phyloP scores from a whole-genome alignment of 2,888 invertebrate species.

The Patella caerulea region DNA sequence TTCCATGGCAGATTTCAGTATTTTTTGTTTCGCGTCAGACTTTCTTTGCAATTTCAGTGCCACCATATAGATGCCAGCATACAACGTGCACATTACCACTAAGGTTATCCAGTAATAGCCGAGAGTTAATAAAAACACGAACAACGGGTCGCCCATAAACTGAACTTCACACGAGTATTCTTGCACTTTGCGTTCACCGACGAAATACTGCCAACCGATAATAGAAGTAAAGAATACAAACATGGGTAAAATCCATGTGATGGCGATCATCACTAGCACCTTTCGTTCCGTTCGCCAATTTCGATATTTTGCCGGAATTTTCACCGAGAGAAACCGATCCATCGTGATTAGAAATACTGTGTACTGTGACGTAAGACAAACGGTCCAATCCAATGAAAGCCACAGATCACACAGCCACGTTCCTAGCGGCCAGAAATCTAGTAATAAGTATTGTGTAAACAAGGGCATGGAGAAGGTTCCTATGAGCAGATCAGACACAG shows the following conservation, averaged over 20 bases:
- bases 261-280: constrained; percentile 92
- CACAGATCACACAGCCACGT: constrained; percentile 96
- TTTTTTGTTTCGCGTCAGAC: constrained; percentile 94
- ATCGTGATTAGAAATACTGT: constrained; percentile 98
- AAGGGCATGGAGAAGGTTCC: constrained; percentile 99
- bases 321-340: constrained; percentile 98
- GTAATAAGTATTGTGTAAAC: constrained; percentile 96
- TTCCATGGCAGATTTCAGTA: constrained; percentile 72
- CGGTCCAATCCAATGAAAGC: constrained; percentile 99
- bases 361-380: constrained; percentile 98
- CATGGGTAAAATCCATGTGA: constrained; percentile 97
- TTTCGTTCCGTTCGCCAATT: constrained; percentile 95
- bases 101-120: constrained; percentile 98
- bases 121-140: constrained; percentile 96
- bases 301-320: constrained; percentile 96
- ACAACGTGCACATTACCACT: constrained; percentile 93
- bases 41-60: constrained; percentile 98
- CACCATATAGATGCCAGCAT: constrained; percentile 97
- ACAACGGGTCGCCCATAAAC: constrained; percentile 96
- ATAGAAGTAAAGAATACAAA: constrained; percentile 97
- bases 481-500: constrained; percentile 96
- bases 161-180: constrained; percentile 95
- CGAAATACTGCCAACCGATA: constrained; percentile 99
- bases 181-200: constrained; percentile 88
- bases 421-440: constrained; percentile 97